phyloP scores from a whole-genome alignment of 2,113 vertebrate species.

The Sylvia atricapilla region DNA sequence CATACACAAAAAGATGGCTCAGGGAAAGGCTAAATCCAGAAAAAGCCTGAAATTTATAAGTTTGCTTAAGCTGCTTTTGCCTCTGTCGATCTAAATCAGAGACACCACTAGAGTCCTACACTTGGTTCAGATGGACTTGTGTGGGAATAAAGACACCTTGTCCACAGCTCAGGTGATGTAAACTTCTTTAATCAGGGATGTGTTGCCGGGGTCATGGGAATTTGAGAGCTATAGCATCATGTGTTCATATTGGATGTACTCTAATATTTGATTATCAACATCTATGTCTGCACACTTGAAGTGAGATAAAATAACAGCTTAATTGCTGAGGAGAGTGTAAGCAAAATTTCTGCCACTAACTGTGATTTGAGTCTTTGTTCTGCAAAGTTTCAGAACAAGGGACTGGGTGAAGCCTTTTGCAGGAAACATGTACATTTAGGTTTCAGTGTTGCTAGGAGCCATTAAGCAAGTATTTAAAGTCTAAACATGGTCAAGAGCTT shows the following conservation, averaged over 20 bases:
- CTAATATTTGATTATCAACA: neutral
- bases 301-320: neutral
- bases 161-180: neutral
- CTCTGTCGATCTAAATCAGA: neutral
- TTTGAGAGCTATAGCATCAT: neutral
- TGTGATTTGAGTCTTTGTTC: neutral
- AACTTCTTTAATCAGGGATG: fast-evolving
- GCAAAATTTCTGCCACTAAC: neutral
- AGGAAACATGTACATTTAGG: neutral
- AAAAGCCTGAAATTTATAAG: neutral
- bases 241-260: neutral
- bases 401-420: neutral
- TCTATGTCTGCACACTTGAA: neutral
- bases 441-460: neutral
- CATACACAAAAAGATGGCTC: neutral
- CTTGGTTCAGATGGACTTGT: neutral
- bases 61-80: neutral
- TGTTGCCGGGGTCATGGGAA: neutral
- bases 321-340: neutral
- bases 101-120: neutral
- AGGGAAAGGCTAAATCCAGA: neutral
- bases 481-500: neutral
- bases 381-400: neutral
- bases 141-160: neutral
- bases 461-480: neutral